Evolutionary conservation across 2,113 vertebrate genomes (phyloP), one percentile per base, ranked within the genome.

Genomic region (Oreochromis spilurus): DNA sequence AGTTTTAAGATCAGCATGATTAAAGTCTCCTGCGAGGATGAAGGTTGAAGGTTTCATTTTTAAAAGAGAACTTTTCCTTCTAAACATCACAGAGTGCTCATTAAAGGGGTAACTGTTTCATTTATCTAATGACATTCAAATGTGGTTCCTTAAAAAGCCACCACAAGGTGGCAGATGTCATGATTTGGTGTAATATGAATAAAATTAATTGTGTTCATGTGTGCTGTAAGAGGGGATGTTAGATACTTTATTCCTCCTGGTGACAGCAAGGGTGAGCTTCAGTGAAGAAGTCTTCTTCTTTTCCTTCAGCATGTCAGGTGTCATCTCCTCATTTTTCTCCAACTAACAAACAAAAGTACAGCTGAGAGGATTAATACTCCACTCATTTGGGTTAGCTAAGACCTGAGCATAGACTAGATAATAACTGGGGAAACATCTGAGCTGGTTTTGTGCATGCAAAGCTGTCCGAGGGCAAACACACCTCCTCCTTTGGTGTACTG

Each of bases 191-290:
- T 50, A 31, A 45, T 19, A 77, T 77, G 3, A 45, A 31, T 75
- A 12, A 77, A 65, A 4, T 65, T n/a, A 4, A 65, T 17, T 24
- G 24, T 17, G 38, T 72, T 10, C 21, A 72, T 43, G 40, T 72
- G n/a, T 0, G 0, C 5, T 67, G 34, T 67, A 26, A 1, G 43
- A 0, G 13, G 45, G 5, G 7, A 5, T 77, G 6, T 52, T 50
- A 0, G 9, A 2, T 77, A 77, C 72, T 0, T 0, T 77, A 19
- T n/a, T 45, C 2, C 1, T 77, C 45, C 72, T 52, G 45, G 6
- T 52, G 72, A 50, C 16, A n/a, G 72, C 72, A 50, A 77, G 72
- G 45, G 2, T 4, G 1, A 77, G 72, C 26, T 52, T 52, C 45
- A 77, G 72, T 0, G 45, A 77, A 9, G 29, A 12, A n/a, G 10